Evolutionary conservation across 2,888 invertebrate genomes (phyloP), one percentile per base, ranked within the genome.

Genomic region (Volucella zonaria): DNA sequence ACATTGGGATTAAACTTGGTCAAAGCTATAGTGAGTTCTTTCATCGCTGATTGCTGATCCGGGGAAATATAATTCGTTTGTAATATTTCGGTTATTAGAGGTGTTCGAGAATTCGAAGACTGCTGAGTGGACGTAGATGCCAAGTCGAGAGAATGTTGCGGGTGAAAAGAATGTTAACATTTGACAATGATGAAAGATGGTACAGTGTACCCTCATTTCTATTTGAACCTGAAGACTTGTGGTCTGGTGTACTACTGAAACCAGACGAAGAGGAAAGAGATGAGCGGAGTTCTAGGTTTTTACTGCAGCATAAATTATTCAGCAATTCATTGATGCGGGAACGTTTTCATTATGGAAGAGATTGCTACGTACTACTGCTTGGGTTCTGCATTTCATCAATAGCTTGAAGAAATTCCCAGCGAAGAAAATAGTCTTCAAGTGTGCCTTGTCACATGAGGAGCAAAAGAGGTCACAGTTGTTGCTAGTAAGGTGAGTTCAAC

Each of bases 61-160:
- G 1, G 1, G 18, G 18, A 18, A 1, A 18, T 18, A 18, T 18
- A 18, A 18, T 18, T 18, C 18, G 15, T 68, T 11, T 74, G 61
- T 23, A 56, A 49, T 8, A 23, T 79, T 76, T 54, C 58, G 88
- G 42, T 70, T 88, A 9, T 87, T 79, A 1, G 87, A 88, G 40
- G 82, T 86, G 11, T 31, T 23, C 2, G 18, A 23, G 18, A 18
- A 23, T 23, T 23, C 18, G 18, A 23, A 23, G 8, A 11, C 45
- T 0, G 11, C 14, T 11, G 18, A 18, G 18, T 18, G 66, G 66
- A 59, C 4, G 58, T 8, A 58, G 58, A 10, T 67, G 2, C 66
- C 75, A n/a, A 49, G 38, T 8, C 31, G 43, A 10, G 23, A 43
- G 2, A 74, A 74, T 9, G 40, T 74, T 10, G 64, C 66, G 31